Evolutionary conservation across 2,797 vertebrate species (phyloP).

Genomic region (Esox lucius): DNA sequence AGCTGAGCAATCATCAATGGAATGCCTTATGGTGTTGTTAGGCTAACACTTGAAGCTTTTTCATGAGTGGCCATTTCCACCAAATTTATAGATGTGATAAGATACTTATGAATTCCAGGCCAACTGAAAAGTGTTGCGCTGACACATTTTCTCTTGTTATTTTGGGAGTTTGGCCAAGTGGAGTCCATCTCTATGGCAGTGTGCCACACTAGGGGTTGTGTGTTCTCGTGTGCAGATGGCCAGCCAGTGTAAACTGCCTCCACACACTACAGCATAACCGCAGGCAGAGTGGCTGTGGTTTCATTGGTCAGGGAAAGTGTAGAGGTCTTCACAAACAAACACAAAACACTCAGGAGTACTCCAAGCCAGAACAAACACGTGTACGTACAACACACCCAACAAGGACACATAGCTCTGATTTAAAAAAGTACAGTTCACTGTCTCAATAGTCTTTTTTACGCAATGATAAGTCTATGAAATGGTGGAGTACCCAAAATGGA

Average conservation of each 20-base stretch:
- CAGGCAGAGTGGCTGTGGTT: slow-evolving; percentile 72
- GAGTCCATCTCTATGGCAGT: slow-evolving; percentile 23
- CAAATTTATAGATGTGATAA: slow-evolving; percentile 2
- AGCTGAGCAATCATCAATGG: not conserved
- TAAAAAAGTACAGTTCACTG: slow-evolving; percentile 30
- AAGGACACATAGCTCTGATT: slow-evolving; percentile 32
- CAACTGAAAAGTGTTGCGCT: slow-evolving; percentile 1
- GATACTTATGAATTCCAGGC: not conserved
- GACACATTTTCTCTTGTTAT: slow-evolving; percentile 13
- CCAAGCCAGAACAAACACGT: slow-evolving; percentile 27
- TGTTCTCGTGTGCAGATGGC: slow-evolving; percentile 35
- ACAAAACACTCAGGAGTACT: slow-evolving; percentile 31
- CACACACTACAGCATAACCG: slow-evolving; percentile 65
- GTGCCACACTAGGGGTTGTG: slow-evolving; percentile 42
- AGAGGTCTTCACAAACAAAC: slow-evolving; percentile 57
- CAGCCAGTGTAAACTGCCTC: slow-evolving; percentile 58
- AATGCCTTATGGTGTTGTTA: not conserved
- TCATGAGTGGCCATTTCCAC: not conserved
- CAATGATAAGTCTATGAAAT: slow-evolving; percentile 48
- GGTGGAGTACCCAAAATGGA: slow-evolving; percentile 71
- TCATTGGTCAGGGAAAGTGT: slow-evolving; percentile 57
- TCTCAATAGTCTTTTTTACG: slow-evolving; percentile 22
- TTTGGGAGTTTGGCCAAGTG: slow-evolving; percentile 40
- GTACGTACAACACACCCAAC: slow-evolving; percentile 28
- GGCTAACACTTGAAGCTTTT: not conserved